phyloP scores from a whole-genome alignment of 2,797 vertebrate genomes.

The Lepus oiostolus region DNA sequence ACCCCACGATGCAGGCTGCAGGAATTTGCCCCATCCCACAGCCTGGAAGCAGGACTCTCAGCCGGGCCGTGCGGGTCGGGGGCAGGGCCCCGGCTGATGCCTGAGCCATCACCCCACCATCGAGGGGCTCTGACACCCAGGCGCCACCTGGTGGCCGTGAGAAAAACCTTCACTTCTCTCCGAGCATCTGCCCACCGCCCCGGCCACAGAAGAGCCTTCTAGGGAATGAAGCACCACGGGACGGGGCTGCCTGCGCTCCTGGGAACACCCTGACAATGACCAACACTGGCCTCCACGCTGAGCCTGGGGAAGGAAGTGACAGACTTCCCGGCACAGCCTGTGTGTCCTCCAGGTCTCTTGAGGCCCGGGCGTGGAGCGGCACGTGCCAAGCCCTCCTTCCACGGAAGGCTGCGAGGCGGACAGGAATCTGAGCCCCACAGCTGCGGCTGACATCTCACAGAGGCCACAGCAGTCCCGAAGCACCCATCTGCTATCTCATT shows the following conservation, averaged over 20 bases:
- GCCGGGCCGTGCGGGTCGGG: accelerated
- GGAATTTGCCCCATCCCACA: neutral
- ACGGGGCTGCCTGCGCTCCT: accelerated
- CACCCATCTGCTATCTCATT: too few relatives aligned
- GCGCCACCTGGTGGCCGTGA: neutral
- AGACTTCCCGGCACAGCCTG: neutral
- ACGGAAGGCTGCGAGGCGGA: neutral
- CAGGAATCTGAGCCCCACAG: accelerated
- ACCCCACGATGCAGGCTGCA: neutral
- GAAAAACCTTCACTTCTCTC: neutral
- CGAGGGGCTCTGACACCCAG: neutral
- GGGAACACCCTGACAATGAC: neutral
- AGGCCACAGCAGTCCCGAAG: neutral
- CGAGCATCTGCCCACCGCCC: neutral
- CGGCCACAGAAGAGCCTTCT: neutral
- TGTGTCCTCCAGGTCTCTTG: neutral
- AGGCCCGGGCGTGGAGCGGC: neutral
- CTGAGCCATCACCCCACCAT: neutral
- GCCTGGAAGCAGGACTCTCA: neutral
- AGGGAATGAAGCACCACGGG: neutral
- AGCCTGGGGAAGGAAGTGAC: neutral
- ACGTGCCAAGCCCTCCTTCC: neutral
- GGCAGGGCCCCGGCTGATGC: neutral
- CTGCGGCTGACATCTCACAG: accelerated
- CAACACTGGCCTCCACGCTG: neutral